Percentiles rank a stretch among this genome's conserved stretches.
phyloP scores from a whole-genome alignment of 2,797 vertebrate species.

The Melanotaenia parkinsoni region DNA sequence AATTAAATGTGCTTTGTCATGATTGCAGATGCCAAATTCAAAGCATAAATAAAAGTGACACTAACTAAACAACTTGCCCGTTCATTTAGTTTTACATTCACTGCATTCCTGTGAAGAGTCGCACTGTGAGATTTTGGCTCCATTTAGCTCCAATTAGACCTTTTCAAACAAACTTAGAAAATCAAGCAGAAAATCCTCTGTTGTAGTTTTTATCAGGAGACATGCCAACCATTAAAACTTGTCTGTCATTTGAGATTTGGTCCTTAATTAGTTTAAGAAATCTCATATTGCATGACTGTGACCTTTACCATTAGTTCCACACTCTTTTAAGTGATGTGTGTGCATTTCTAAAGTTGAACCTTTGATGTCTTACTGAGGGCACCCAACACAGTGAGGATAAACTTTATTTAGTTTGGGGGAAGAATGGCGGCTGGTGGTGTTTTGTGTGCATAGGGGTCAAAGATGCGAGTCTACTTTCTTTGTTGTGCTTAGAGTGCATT shows the following conservation, averaged over 20 bases:
- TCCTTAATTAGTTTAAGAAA: constrained; percentile 52
- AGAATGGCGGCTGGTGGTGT: constrained; percentile 53
- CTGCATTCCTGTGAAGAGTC: constrained; percentile 22
- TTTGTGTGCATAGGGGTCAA: constrained; percentile 67
- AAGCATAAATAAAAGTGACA: background rate
- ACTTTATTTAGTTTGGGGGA: constrained; percentile 34
- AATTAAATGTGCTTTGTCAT: background rate
- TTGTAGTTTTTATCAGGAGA: constrained; percentile 15
- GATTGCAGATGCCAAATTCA: background rate
- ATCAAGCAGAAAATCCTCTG: constrained; percentile 12
- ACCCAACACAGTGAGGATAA: constrained; percentile 42
- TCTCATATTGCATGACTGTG: constrained; percentile 40
- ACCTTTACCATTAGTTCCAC: constrained; percentile 58
- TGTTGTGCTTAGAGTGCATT: constrained; percentile 32
- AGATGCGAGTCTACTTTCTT: constrained; percentile 31
- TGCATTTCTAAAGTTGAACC: constrained; percentile 56
- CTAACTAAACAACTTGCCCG: background rate
- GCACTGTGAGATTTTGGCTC: constrained; percentile 5
- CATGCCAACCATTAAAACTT: constrained; percentile 18
- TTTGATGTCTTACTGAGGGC: constrained; percentile 39
- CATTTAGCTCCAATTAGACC: background rate
- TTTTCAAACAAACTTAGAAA: constrained; percentile 33
- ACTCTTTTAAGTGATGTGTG: constrained; percentile 55
- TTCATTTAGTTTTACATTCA: constrained; percentile 23
- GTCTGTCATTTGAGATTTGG: constrained; percentile 40